A percentile compares a stretch with the other conserved stretches of the same genome.
These are phyloP conservation scores for Agrenia bidenticulata DNA, from an alignment of 2,888 invertebrate species.

Conservation along the genomic window DNA sequence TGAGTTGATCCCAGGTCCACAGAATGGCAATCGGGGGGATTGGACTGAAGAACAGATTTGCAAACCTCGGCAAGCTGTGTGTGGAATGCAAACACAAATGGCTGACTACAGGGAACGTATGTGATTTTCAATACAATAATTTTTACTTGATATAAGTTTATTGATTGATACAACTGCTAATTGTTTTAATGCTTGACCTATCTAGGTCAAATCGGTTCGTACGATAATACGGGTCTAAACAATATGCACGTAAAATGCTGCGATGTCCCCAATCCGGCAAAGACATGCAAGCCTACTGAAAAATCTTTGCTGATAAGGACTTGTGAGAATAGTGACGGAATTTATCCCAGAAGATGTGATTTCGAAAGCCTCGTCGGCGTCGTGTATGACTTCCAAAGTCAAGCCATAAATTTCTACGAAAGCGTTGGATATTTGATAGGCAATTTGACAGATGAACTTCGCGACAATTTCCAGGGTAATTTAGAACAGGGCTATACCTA, in stretches of 20 bases:
- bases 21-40: slow-evolving; percentile 34
- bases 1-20: slow-evolving; percentile 25
- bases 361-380: slow-evolving; percentile 27
- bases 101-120: slow-evolving; percentile 24
- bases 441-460: slow-evolving; percentile 7
- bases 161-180: background rate
- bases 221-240: slow-evolving; percentile 40
- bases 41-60: slow-evolving; percentile 39
- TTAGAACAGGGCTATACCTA: background rate
- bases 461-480: background rate
- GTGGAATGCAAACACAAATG: slow-evolving; percentile 45
- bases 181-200: too few relatives aligned
- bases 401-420: slow-evolving; percentile 35
- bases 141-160: background rate
- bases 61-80: slow-evolving; percentile 31
- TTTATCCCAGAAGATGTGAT: slow-evolving; percentile 29
- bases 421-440: slow-evolving; percentile 36
- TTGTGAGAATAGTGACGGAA: slow-evolving; percentile 30
- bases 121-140: background rate
- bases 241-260: slow-evolving; percentile 39
- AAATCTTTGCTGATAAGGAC: slow-evolving; percentile 14
- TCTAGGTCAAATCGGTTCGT: slow-evolving; percentile 22
- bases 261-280: slow-evolving; percentile 28
- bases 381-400: background rate
- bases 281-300: slow-evolving; percentile 28